These are phyloP conservation scores for Ceratosolen solmsi DNA, from an alignment of 1,140 invertebrate genomes.

Conservation along the genomic window DNA sequence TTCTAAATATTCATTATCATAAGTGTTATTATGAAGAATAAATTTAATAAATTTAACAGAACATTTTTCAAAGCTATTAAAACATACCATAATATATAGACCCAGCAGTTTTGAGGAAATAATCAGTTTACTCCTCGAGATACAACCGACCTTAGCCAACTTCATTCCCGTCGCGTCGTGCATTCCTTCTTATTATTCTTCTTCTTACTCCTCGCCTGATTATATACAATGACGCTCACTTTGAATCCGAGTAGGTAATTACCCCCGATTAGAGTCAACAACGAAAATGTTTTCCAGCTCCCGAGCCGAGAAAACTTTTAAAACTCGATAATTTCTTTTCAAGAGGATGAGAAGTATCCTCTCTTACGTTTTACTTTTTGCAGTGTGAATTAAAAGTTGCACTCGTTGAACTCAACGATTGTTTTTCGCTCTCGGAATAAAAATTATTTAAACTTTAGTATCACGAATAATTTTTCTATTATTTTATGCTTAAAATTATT, in stretches of 20 bases:
- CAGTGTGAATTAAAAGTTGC: not conserved
- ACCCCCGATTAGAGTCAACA: slow-evolving; percentile 37
- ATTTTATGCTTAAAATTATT: not conserved
- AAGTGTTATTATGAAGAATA: too few relatives aligned
- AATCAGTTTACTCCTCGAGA: slow-evolving; percentile 12
- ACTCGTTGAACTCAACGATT: not conserved
- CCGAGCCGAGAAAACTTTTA: slow-evolving; percentile 28
- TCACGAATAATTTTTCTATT: not conserved
- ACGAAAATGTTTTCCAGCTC: slow-evolving; percentile 22
- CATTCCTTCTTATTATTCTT: slow-evolving; percentile 9
- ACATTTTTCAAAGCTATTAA: too few relatives aligned
- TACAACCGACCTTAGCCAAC: slow-evolving; percentile 18
- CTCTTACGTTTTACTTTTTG: not conserved
- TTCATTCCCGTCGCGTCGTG: not conserved
- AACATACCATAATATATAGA: too few relatives aligned
- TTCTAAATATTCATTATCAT: too few relatives aligned
- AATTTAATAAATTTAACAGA: too few relatives aligned
- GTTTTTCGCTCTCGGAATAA: not conserved
- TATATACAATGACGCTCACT: not conserved
- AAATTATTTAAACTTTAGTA: not conserved
- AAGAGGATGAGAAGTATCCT: not conserved
- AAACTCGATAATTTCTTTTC: slow-evolving; percentile 42
- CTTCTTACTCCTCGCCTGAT: not conserved
- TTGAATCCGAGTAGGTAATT: slow-evolving; percentile 16
- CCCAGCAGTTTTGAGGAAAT: not conserved